phyloP scores from a whole-genome alignment of 2,888 invertebrate genomes.

The Pyralis farinalis region DNA sequence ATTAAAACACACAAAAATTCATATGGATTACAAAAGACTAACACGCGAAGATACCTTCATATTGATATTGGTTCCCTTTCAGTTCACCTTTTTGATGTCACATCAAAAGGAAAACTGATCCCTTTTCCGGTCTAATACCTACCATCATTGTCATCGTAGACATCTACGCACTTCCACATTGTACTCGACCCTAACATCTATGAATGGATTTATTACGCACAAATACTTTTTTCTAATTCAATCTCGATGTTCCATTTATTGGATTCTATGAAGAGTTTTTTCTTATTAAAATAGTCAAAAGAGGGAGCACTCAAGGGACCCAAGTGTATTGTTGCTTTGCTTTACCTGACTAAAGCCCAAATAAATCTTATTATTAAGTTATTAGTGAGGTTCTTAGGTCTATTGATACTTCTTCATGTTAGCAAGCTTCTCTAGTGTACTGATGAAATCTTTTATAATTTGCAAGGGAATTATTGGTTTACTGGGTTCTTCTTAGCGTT shows the following conservation, averaged over 20 bases:
- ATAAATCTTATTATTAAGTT: slow-evolving; percentile 62
- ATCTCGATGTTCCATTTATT: slow-evolving; percentile 66
- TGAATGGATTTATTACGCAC: slow-evolving; percentile 67
- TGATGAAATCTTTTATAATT: too few relatives aligned
- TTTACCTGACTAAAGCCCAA: slow-evolving; percentile 68
- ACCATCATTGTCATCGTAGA: slow-evolving; percentile 58
- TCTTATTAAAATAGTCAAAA: slow-evolving; percentile 76
- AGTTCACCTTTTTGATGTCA: slow-evolving; percentile 54
- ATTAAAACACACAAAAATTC: too few relatives aligned
- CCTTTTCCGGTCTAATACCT: slow-evolving; percentile 70
- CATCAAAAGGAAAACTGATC: slow-evolving; percentile 74
- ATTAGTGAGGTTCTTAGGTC: too few relatives aligned
- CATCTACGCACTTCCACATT: slow-evolving; percentile 55
- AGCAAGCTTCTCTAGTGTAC: too few relatives aligned
- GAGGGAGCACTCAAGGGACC: slow-evolving; percentile 50
- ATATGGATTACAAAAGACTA: slow-evolving; percentile 13
- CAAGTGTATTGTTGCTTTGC: slow-evolving; percentile 60
- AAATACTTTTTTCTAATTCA: slow-evolving; percentile 73
- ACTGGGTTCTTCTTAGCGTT: too few relatives aligned
- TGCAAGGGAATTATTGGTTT: too few relatives aligned
- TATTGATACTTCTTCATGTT: too few relatives aligned
- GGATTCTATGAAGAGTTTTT: slow-evolving; percentile 56
- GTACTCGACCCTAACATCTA: slow-evolving; percentile 64
- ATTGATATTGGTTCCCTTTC: slow-evolving; percentile 21
- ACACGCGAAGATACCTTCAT: slow-evolving; percentile 15